These are phyloP conservation scores for Leptoclinus maculatus DNA, from an alignment of 2,797 vertebrate genomes.

Conservation along the genomic window DNA sequence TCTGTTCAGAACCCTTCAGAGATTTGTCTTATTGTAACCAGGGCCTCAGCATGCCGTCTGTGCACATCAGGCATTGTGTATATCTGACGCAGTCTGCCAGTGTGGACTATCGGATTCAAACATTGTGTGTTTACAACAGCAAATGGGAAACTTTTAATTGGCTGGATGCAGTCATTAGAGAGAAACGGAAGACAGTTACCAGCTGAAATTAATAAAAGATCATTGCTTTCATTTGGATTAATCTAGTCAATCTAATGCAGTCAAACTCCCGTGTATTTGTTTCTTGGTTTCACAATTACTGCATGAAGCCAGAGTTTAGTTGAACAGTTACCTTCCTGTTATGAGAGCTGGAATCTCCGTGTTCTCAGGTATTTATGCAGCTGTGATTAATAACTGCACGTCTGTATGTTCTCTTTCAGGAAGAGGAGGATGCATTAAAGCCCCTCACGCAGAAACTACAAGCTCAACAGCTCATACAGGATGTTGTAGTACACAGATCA, in stretches of 20 bases:
- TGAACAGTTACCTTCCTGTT: conserved; percentile 37
- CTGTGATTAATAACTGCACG: conserved; percentile 33
- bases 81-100: background rate
- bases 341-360: conserved; percentile 10
- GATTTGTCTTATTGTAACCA: background rate
- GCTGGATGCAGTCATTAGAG: conserved; percentile 10
- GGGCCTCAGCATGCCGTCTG: too few relatives aligned
- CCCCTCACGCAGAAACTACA: conserved; percentile 20
- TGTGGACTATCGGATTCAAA: background rate
- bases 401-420: conserved; percentile 30
- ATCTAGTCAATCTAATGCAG: background rate
- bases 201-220: conserved; percentile 28
- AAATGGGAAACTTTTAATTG: conserved; percentile 16
- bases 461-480: conserved; percentile 48
- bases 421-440: conserved; percentile 35
- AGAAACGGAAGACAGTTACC: conserved; percentile 1
- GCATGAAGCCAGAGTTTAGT: background rate
- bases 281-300: background rate
- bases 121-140: background rate
- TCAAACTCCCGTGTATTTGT: background rate
- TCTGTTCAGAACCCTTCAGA: background rate
- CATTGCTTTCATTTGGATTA: conserved; percentile 9
- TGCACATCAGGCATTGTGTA: too few relatives aligned
- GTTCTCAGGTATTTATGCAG: conserved; percentile 53
- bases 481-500: conserved; percentile 61